Evolutionary conservation across 1,140 invertebrate species (phyloP), one percentile per base, ranked within the genome.

Genomic region (Panagrolaimus sp.): DNA sequence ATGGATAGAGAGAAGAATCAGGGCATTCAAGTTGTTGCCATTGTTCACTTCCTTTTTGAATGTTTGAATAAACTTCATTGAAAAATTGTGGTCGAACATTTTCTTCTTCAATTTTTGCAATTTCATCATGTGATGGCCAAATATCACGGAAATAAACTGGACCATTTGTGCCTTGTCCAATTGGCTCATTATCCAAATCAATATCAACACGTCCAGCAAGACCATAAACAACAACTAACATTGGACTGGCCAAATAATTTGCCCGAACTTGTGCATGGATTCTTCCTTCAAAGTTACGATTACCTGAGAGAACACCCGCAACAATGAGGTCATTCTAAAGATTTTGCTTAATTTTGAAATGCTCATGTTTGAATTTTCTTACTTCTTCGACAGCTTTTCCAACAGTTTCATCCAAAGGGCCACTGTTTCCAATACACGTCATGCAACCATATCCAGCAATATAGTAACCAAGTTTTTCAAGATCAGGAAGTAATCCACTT

Each of bases 351-450:
- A 1, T 16, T 61, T 62, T 46, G 20, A 16, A 25, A 2, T 68
- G 71, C 5, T 23, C 47, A n/a, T 1, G 3, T 5, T 66, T 63
- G 1, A 43, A n/a, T 20, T 46, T 23, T 57, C n/a, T 75, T 83
- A 91, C 91, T 87, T 92, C 91, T 83, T 98, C 94, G 76, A 98
- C 96, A 1, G 91, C 92, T 78, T 92, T 91, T 0, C 89, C 89
- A 27, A 98, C 90, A 71, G 90, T 87, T 69, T 96, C 92, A 66
- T 92, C 90, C 8, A 98, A 87, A 0, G 93, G 93, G 11, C 95
- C 95, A 61, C 90, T 92, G 84, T 98, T 98, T 9, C 96, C 96
- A 74, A 98, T 98, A 84, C 95, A 98, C 0, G 94, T 98, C 93
- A 96, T 97, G 85, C 95, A 98, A 1, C 95, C 88, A 81, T 94